Evolutionary conservation across 2,888 invertebrate species (phyloP), one percentile per base, ranked within the genome.

Genomic region (Glyphotaelius pellucidus): DNA sequence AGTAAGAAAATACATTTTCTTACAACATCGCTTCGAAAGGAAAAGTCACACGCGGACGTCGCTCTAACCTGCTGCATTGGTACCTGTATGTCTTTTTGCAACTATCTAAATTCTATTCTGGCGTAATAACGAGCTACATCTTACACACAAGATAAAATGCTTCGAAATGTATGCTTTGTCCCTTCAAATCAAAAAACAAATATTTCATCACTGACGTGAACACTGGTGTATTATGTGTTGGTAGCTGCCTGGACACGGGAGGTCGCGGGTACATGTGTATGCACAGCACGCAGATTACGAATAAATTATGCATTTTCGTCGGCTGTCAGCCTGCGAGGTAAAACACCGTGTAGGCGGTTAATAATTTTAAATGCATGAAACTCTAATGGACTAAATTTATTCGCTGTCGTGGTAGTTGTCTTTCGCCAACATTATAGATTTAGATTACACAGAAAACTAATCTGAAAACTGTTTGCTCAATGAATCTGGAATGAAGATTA

Each of bases 281-380:
- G 67, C 87, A 87, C 14, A 52, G 25, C 87, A 87, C 87, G 87
- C 87, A 87, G 47, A 47, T 87, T 32, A 52, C 9, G 52, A 87
- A 87, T 87, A 87, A 87, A 87, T 87, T 67, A 87, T n/a, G 87
- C 30, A 87, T 87, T 87, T 87, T 87, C 87, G 87, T 52, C 87
- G 87, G 87, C 52, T 87, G 87, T 87, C 87, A 31, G 87, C 47
- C 87, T 25, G 32, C 87, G 42, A 19, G 67, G 87, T 52, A 32
- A 87, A 35, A n/a, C 38, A 12, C 85, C 25, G 12, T 7, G 47
- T 47, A 25, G 87, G 47, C 52, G 42, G 87, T 87, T 87, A 87
- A 87, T 87, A 87, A 87, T 52, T 87, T 87, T 87, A 87, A 87
- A 30, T 87, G 87, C 87, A 87, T 52, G 47, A 47, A n/a, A n/a